Percentiles rank a stretch among this genome's conserved stretches.
Conservation (phyloP, 2,113 vertebrate species). For the Otus sunia region DNA sequence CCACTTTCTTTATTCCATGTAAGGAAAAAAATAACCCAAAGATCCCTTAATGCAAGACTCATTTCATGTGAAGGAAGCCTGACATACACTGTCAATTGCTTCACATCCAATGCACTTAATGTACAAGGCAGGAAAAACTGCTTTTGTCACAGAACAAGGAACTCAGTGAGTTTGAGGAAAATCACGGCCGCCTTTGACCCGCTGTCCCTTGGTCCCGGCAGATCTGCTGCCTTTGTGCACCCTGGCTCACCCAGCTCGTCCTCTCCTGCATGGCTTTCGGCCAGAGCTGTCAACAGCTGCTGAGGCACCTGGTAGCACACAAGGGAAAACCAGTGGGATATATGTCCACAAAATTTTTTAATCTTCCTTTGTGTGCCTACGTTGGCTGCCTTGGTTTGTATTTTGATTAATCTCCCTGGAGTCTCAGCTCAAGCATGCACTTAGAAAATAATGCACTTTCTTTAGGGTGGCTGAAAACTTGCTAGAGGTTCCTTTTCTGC, state of each 20-base stretch:
- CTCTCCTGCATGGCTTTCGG: not conserved
- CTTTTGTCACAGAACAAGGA: not conserved
- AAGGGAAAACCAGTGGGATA: fast-evolving
- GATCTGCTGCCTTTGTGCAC: not conserved
- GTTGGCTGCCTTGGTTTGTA: not conserved
- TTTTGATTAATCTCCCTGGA: not conserved
- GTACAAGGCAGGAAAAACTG: not conserved
- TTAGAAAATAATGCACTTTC: not conserved
- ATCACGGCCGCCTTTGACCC: fast-evolving
- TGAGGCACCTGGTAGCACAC: fast-evolving
- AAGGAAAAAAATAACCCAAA: not conserved
- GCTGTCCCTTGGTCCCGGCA: not conserved
- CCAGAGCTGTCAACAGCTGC: not conserved
- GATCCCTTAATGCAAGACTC: not conserved
- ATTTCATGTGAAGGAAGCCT: not conserved
- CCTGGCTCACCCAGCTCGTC: not conserved
- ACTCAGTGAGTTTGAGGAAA: not conserved
- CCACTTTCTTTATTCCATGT: not conserved
- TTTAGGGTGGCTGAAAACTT: not conserved
- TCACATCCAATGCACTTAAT: not conserved
- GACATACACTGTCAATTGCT: not conserved
- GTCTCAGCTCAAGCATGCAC: not conserved
- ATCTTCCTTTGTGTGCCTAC: fast-evolving
- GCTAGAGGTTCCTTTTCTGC: not conserved
- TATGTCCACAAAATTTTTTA: not conserved